phyloP scores from a whole-genome alignment of 1,140 invertebrate genomes.

The Fragariocoptes setiger region DNA sequence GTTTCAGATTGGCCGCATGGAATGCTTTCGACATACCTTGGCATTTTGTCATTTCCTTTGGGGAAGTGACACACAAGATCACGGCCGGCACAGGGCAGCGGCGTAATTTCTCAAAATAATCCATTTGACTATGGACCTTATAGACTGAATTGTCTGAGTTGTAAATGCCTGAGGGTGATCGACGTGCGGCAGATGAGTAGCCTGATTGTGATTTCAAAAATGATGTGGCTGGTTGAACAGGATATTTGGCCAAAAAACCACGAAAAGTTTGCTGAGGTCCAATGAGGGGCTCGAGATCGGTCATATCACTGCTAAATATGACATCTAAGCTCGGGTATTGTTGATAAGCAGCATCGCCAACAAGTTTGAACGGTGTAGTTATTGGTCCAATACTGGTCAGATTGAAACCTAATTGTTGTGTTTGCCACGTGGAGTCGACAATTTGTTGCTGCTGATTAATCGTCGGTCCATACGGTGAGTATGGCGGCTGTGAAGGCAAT shows the following conservation, averaged over 20 bases:
- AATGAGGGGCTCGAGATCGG: constrained; percentile 10
- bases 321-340: constrained; percentile 26
- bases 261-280: constrained; percentile 12
- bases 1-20: constrained; percentile 53
- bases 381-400: background rate
- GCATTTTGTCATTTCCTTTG: constrained; percentile 64
- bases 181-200: background rate
- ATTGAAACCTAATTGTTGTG: background rate
- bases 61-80: constrained; percentile 59
- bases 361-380: constrained; percentile 23
- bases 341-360: constrained; percentile 12
- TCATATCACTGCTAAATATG: constrained; percentile 13
- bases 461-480: too few relatives aligned
- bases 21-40: constrained; percentile 64
- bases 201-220: too few relatives aligned
- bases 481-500: too few relatives aligned
- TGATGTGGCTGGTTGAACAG: background rate
- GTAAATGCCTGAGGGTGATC: background rate
- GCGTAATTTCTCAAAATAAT: constrained; percentile 19
- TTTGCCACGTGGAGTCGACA: too few relatives aligned
- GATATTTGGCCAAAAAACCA: constrained; percentile 11
- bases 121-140: constrained; percentile 1
- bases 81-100: constrained; percentile 44
- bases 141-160: background rate
- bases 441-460: too few relatives aligned